These are phyloP conservation scores for Hymenopus coronatus DNA, from an alignment of 2,888 invertebrate species.

Conservation along the genomic window DNA sequence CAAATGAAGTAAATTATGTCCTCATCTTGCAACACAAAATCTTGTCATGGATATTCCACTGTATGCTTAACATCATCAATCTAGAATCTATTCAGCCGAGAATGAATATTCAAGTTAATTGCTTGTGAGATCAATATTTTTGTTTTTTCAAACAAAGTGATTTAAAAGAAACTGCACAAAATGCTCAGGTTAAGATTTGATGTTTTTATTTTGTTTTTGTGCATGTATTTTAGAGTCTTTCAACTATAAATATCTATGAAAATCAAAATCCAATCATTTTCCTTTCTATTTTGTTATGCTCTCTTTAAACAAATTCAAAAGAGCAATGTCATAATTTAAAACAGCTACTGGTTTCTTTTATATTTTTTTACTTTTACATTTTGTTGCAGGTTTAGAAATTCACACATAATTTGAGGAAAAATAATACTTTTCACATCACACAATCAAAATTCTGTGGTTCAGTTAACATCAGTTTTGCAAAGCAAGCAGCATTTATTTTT, in stretches of 20 bases:
- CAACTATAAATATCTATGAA: not conserved
- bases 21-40: not conserved
- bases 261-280: not conserved
- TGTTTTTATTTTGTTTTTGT: not conserved
- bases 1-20: not conserved
- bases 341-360: not conserved
- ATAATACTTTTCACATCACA: slow-evolving; percentile 5
- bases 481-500: not conserved
- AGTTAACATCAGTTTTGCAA: slow-evolving; percentile 8
- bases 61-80: not conserved
- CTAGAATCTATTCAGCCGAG: not conserved
- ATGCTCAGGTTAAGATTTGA: not conserved
- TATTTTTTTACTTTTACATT: not conserved
- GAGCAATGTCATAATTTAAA: not conserved
- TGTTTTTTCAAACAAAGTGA: not conserved
- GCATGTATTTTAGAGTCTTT: not conserved
- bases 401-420: slow-evolving; percentile 3
- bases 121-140: not conserved
- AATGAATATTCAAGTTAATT: not conserved
- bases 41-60: not conserved
- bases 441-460: slow-evolving; percentile 1
- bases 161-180: not conserved
- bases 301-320: not conserved
- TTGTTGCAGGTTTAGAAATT: not conserved
- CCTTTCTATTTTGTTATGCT: not conserved